Evolutionary conservation across 1,140 invertebrate genomes (phyloP).

Genomic region (Episyrphus balteatus): DNA sequence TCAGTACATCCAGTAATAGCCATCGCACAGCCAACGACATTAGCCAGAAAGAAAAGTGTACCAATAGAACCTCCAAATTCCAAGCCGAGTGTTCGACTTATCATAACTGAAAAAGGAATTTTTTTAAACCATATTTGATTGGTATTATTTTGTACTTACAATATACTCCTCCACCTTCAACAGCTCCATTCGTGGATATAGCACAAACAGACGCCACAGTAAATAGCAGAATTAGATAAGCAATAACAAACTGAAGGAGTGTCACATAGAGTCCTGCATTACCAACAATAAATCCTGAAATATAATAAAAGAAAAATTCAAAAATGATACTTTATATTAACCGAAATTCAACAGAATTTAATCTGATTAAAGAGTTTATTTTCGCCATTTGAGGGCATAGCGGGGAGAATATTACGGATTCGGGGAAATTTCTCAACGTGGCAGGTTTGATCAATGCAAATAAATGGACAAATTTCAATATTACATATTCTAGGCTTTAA

Average conservation of each 20-base stretch:
- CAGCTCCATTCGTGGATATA: conserved; percentile 96
- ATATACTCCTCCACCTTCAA: conserved; percentile 97
- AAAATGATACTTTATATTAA: neutral
- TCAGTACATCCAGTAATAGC: conserved; percentile 94
- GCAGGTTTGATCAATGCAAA: too few species aligned
- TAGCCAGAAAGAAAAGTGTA: conserved; percentile 91
- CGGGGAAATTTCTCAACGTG: too few species aligned
- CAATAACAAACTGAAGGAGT: conserved; percentile 76
- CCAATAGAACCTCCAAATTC: conserved; percentile 97
- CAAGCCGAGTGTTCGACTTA: conserved; percentile 88
- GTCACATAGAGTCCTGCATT: conserved; percentile 88
- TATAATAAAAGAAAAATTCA: conserved; percentile 8
- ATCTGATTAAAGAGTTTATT: too few species aligned
- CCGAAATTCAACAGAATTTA: too few species aligned
- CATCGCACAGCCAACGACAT: conserved; percentile 88
- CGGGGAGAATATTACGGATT: too few species aligned
- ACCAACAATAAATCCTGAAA: conserved; percentile 90
- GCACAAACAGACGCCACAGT: conserved; percentile 97
- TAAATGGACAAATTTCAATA: too few species aligned
- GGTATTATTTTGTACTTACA: conserved; percentile 63
- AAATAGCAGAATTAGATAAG: conserved; percentile 89
- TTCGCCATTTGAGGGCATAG: too few species aligned
- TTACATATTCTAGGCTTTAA: too few species aligned
- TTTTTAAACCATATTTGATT: conserved; percentile 36
- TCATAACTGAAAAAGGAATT: conserved; percentile 64